Conservation (phyloP, 2,113 vertebrate genomes). For the Apistogramma diplotaenia region DNA sequence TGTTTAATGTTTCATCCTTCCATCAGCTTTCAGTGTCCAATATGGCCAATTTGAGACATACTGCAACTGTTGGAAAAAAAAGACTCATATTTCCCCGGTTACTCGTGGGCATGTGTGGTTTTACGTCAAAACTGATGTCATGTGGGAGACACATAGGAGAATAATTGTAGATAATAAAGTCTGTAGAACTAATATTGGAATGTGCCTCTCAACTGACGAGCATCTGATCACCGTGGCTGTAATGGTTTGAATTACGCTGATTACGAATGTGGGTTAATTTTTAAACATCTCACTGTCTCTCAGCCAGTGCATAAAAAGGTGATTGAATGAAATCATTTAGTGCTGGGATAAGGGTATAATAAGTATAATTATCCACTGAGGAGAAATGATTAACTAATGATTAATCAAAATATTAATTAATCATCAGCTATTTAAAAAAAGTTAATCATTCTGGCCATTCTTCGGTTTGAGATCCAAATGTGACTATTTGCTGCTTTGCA, state of each 20-base stretch:
- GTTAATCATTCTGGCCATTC: neutral
- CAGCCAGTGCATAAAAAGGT: neutral
- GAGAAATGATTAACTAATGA: neutral
- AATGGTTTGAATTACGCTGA: neutral
- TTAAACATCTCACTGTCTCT: neutral
- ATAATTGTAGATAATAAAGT: neutral
- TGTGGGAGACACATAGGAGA: conserved; percentile 4
- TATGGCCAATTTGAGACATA: neutral
- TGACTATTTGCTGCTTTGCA: neutral
- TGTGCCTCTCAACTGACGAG: neutral
- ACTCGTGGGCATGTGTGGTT: neutral
- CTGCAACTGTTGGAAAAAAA: neutral
- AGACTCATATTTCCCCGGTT: conserved; percentile 1
- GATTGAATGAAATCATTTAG: neutral
- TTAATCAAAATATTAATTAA: neutral
- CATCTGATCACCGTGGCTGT: neutral
- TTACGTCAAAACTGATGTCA: conserved; percentile 6
- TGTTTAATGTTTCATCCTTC: neutral
- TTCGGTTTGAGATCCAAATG: neutral
- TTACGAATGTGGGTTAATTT: neutral
- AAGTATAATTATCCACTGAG: neutral
- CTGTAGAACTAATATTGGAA: neutral
- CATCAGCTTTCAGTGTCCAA: neutral
- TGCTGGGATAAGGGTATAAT: neutral
- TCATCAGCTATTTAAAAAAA: neutral